Percentiles rank a stretch among this genome's conserved stretches.
Conservation (phyloP, 2,113 vertebrate genomes). For the Myiagra hebetior region DNA sequence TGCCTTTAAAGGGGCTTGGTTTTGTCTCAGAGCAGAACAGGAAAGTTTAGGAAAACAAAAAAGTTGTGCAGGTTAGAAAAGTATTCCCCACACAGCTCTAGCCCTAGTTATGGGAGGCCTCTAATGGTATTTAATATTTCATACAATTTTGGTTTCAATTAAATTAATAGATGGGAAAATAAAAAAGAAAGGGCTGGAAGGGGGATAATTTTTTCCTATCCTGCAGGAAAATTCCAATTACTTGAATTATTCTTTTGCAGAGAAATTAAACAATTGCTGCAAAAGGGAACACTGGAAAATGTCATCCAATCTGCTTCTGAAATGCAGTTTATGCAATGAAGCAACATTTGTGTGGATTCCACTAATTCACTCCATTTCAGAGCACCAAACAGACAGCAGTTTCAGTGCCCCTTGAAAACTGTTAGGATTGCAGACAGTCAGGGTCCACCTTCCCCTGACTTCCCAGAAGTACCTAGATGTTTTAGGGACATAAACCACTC, state of each 20-base stretch:
- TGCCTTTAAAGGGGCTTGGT: background rate
- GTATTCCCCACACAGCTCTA: background rate
- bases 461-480: background rate
- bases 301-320: background rate
- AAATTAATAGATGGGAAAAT: conserved; percentile 38
- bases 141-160: conserved; percentile 40
- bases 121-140: conserved; percentile 25
- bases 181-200: background rate
- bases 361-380: background rate
- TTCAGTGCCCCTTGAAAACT: background rate
- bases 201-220: conserved; percentile 33
- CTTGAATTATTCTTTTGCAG: conserved; percentile 29
- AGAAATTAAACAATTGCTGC: conserved; percentile 50
- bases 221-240: conserved; percentile 38
- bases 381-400: background rate
- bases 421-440: background rate
- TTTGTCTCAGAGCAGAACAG: background rate
- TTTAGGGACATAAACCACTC: background rate
- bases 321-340: conserved; percentile 2
- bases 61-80: background rate
- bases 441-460: background rate
- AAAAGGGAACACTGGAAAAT: conserved; percentile 11
- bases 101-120: background rate
- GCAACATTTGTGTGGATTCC: background rate
- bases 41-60: background rate